Evolutionary conservation across 2,113 vertebrate genomes (phyloP).

Genomic region (crab-eating macaque (Macaca fascicularis)): DNA sequence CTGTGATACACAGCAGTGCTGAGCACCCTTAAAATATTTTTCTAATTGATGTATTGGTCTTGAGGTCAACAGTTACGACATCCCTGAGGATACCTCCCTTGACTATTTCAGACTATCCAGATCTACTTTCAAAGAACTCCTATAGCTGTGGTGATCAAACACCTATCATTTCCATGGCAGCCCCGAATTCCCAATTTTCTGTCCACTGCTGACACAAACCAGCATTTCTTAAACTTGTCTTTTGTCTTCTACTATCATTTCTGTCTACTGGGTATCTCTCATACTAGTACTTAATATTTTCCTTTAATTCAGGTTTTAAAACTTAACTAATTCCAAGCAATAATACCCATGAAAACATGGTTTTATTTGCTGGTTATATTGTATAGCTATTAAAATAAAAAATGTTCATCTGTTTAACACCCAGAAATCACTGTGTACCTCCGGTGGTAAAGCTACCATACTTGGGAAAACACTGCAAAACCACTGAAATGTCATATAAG

Average conservation of each 20-base stretch:
- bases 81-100: neutral
- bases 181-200: neutral
- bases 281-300: neutral
- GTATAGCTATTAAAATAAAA: neutral
- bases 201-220: neutral
- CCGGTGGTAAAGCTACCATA: neutral
- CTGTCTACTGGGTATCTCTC: neutral
- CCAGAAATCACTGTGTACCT: neutral
- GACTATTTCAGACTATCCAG: neutral
- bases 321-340: neutral
- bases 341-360: neutral
- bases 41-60: neutral
- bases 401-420: neutral
- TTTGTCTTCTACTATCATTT: neutral
- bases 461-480: neutral
- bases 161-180: neutral
- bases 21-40: neutral
- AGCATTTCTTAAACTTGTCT: neutral
- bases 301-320: neutral
- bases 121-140: neutral
- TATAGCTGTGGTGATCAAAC: neutral
- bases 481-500: neutral
- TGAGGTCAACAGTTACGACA: neutral
- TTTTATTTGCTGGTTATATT: neutral
- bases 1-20: neutral